These are phyloP conservation scores for Panagrolaimus sp. DNA, from an alignment of 1,140 invertebrate genomes.

Conservation along the genomic window DNA sequence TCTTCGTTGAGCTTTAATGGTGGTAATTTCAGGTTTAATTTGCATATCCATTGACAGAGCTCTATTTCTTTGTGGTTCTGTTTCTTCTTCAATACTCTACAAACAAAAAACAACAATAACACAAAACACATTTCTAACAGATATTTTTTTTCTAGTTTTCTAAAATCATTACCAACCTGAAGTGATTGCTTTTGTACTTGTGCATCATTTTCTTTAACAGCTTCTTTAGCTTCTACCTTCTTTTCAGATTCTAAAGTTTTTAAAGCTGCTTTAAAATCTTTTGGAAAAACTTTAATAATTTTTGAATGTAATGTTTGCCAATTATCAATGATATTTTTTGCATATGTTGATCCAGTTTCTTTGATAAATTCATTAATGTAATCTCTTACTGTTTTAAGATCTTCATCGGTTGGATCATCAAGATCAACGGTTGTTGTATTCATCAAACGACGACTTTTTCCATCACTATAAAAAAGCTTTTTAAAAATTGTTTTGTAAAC, in stretches of 20 bases:
- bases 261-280: conserved; percentile 86
- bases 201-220: conserved; percentile 20
- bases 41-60: conserved; percentile 58
- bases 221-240: conserved; percentile 55
- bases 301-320: conserved; percentile 74
- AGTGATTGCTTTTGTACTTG: conserved; percentile 17
- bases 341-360: conserved; percentile 82
- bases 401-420: conserved; percentile 64
- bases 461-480: conserved; percentile 26
- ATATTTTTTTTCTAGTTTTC: not conserved
- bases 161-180: conserved; percentile 18
- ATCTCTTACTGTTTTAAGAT: conserved; percentile 72
- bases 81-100: conserved; percentile 10
- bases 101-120: conserved; percentile 3
- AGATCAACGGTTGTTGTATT: conserved; percentile 56
- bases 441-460: conserved; percentile 33
- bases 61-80: conserved; percentile 26
- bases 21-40: conserved; percentile 29
- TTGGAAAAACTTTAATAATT: conserved; percentile 89
- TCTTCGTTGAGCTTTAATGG: conserved; percentile 29
- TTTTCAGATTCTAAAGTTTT: conserved; percentile 65
- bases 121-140: not conserved
- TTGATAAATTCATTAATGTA: conserved; percentile 78
- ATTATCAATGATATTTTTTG: conserved; percentile 70
- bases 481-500: no score